Conservation (phyloP, 2,888 invertebrate species). For the Cremastinae sp. region DNA sequence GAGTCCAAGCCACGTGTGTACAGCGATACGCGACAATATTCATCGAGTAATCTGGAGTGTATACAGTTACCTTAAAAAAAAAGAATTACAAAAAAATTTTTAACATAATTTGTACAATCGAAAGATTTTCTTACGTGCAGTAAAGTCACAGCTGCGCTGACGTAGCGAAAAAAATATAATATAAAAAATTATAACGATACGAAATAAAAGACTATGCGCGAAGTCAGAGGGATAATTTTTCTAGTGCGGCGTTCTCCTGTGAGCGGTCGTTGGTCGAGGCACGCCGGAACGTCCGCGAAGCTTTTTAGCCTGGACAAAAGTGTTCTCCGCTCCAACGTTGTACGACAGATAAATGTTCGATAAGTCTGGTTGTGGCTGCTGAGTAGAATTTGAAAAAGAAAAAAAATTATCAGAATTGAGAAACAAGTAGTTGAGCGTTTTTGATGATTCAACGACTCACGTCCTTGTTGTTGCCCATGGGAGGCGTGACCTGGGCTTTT, state of each 20-base stretch:
- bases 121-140: constrained; percentile 10
- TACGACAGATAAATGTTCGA: constrained; percentile 86
- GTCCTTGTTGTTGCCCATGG: constrained; percentile 74
- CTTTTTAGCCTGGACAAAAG: constrained; percentile 83
- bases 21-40: constrained; percentile 1
- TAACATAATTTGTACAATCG: constrained; percentile 35
- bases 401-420: not conserved
- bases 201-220: constrained; percentile 27
- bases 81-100: constrained; percentile 23
- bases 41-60: constrained; percentile 13
- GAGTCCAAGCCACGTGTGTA: constrained; percentile 10
- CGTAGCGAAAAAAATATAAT: constrained; percentile 34
- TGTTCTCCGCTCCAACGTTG: constrained; percentile 80
- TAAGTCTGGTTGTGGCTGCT: constrained; percentile 84
- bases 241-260: constrained; percentile 75
- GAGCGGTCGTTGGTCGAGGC: constrained; percentile 82
- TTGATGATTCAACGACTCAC: constrained; percentile 65
- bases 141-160: constrained; percentile 24
- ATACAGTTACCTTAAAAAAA: constrained; percentile 30
- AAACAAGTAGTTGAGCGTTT: not conserved
- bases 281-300: constrained; percentile 81
- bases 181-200: constrained; percentile 52
- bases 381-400: constrained; percentile 60
- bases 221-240: not conserved
- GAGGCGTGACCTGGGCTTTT: constrained; percentile 81